Evolutionary conservation across 2,797 vertebrate species (phyloP), one percentile per base, ranked within the genome.

Genomic region (Phylloscopus collybita): DNA sequence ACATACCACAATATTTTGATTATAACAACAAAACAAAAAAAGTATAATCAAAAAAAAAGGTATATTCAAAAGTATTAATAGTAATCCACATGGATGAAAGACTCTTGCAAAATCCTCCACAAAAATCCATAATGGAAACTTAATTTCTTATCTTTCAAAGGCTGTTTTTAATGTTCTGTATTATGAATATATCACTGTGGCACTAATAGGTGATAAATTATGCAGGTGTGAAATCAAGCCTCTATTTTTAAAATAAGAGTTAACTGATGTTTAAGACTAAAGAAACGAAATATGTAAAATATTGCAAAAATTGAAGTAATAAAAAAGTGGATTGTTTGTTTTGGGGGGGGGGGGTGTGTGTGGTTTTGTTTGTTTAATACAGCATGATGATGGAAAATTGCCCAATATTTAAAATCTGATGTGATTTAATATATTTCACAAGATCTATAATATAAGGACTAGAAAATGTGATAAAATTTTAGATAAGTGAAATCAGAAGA

Each of bases 331-430:
- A 3, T 26, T 27, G 13, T 60, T 38, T 27, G 19, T 27, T 27
- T 18, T 17, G 56, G 16, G 15, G 13, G 38, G 56, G 16, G 15
- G 13, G 38, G 18, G 3, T 14, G 1, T 17, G 3, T n/a, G 8
- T 12, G 9, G 2, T 21, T 26, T 16, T 75, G 11, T 1, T 18
- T 27, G 4, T 54, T 71, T 19, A 29, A 22, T 38, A 29, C 9
- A 16, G 4, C 15, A 29, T 0, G 1, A 45, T 20, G 4, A 27
- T 8, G 5, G 36, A 54, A 81, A 57, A 34, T 34, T 16, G 6
- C 9, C 22, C 6, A 21, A 17, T 32, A 47, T 17, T 56, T 17
- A 47, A 56, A 47, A 32, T 38, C 5, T 26, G 5, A 32, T 47
- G 16, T 9, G 0, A 21, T 44, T 79, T 20, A 19, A 23, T 44